Evolutionary conservation across 2,797 vertebrate species (phyloP).

Genomic region (Carapus acus): DNA sequence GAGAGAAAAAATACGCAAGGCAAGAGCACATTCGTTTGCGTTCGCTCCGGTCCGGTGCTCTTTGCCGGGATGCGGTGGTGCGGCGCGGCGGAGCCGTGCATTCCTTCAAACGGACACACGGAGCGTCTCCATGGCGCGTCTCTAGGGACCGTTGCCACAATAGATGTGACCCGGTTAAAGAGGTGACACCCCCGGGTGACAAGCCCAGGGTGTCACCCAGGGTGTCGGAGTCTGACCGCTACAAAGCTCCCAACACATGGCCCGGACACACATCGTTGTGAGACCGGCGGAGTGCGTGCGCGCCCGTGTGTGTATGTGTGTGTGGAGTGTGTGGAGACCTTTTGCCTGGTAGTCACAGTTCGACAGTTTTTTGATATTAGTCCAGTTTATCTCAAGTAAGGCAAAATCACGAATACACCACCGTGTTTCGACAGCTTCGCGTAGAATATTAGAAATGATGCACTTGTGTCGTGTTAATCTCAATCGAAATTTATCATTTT

Average conservation of each 20-base stretch:
- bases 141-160: conserved; percentile 77
- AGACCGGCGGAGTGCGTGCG: too few species aligned
- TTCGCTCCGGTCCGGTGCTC: neutral
- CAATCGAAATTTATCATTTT: too few species aligned
- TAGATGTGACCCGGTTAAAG: conserved; percentile 65
- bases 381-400: too few species aligned
- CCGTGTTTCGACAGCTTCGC: too few species aligned
- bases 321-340: too few species aligned
- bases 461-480: too few species aligned
- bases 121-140: conserved; percentile 59
- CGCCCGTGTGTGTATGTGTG: too few species aligned
- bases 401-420: too few species aligned
- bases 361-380: too few species aligned
- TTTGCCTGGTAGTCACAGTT: too few species aligned
- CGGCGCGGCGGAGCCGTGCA: conserved; percentile 34
- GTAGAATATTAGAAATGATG: too few species aligned
- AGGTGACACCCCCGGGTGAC: conserved; percentile 26
- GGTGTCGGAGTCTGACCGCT: conserved; percentile 13
- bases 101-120: conserved; percentile 57
- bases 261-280: neutral
- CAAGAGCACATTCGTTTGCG: conserved; percentile 9
- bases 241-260: conserved; percentile 5
- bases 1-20: conserved; percentile 3
- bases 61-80: neutral
- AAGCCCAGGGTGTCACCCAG: conserved; percentile 7